Percentiles rank a stretch among this genome's conserved stretches.
Evolutionary conservation across 2,113 vertebrate species (phyloP).

Genomic region (Cyanoderma ruficeps): DNA sequence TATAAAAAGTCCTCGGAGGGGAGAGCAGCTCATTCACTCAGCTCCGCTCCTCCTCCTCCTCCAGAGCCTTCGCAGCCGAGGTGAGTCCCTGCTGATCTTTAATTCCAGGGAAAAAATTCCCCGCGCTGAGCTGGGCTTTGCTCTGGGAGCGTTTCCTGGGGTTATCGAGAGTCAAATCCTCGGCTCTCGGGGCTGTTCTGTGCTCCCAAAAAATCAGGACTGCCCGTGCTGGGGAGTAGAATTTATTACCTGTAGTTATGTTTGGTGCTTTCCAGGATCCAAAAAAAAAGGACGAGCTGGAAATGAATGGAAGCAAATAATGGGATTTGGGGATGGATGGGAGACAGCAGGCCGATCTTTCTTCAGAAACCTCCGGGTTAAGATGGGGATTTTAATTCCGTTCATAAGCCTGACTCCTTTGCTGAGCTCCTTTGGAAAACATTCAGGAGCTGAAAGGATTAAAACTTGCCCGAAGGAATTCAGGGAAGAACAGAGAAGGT

Average conservation of each 20-base stretch:
- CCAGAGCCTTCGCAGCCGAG: background rate
- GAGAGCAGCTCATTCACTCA: conserved; percentile 34
- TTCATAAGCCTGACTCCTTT: background rate
- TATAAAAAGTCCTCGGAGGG: conserved; percentile 51
- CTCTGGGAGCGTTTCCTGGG: background rate
- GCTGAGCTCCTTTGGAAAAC: background rate
- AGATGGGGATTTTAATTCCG: background rate
- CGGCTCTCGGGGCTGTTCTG: background rate
- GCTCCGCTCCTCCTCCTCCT: background rate
- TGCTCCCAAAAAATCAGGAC: background rate
- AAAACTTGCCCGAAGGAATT: background rate
- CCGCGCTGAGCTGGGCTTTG: background rate
- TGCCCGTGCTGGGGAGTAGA: background rate
- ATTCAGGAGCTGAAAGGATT: background rate
- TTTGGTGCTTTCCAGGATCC: background rate
- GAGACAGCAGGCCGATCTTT: background rate
- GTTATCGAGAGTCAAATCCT: background rate
- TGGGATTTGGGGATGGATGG: background rate
- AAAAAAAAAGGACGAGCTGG: background rate
- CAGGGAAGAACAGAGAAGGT: background rate
- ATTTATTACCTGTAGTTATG: background rate
- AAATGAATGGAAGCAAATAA: background rate
- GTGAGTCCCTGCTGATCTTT: background rate
- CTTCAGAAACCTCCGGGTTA: background rate
- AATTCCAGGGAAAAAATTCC: background rate